Evolutionary conservation across 2,888 invertebrate species (phyloP).

Genomic region (Leptogaster cylindrica): DNA sequence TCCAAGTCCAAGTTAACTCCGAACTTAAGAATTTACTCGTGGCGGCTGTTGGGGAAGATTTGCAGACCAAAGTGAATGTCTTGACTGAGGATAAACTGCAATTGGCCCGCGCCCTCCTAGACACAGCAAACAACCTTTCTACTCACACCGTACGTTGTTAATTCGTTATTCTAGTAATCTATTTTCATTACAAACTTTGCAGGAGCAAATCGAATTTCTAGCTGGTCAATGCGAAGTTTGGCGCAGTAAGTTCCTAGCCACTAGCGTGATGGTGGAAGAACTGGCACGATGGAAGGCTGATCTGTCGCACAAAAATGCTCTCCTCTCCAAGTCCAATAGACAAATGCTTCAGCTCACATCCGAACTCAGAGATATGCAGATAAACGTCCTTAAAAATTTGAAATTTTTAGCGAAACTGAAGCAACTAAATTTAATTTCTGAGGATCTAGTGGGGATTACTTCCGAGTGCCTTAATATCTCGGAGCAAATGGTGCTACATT

Average conservation of each 20-base stretch:
- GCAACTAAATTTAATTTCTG: conserved; percentile 57
- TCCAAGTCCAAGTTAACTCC: conserved; percentile 87
- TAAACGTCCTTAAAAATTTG: conserved; percentile 59
- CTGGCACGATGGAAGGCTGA: conserved; percentile 85
- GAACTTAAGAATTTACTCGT: conserved; percentile 92
- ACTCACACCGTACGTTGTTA: conserved; percentile 77
- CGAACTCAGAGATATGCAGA: conserved; percentile 61
- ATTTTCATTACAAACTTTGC: conserved; percentile 46
- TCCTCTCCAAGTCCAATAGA: conserved; percentile 58
- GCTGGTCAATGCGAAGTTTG: conserved; percentile 96
- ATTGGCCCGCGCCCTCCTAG: conserved; percentile 81
- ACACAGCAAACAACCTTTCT: conserved; percentile 83
- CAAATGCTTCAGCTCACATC: conserved; percentile 56
- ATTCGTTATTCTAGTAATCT: neutral
- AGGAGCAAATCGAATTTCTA: conserved; percentile 90
- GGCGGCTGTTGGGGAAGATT: conserved; percentile 93
- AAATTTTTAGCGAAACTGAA: conserved; percentile 60
- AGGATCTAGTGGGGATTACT: conserved; percentile 58
- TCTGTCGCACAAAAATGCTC: conserved; percentile 67
- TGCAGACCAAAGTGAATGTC: conserved; percentile 86
- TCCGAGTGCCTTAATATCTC: conserved; percentile 60
- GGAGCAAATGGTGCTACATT: conserved; percentile 60
- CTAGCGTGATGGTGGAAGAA: conserved; percentile 93
- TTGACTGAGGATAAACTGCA: conserved; percentile 92
- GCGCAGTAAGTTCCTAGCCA: conserved; percentile 95